Base-by-base conservation (phyloP, 2,113 vertebrate genomes). In the Antechinus stuartii region DNA sequence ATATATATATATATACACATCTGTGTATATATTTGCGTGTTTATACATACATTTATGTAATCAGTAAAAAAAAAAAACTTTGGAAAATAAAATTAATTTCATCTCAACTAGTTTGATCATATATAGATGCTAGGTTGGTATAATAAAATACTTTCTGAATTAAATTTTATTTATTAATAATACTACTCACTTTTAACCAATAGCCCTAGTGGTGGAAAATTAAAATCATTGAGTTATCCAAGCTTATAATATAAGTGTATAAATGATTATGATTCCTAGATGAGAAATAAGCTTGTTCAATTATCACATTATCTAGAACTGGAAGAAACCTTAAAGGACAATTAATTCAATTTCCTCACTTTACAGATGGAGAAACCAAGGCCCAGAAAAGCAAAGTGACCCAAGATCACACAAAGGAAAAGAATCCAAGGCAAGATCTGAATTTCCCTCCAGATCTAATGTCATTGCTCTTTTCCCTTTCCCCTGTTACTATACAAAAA, bases 101-200 rank as follows among this genome's bases (percentile, higher is more conserved):
- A 95, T 14, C 30, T 95, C 94, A 14, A 11, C 91, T 94, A 94
- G 95, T 27, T 56, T 89, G 90, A 68, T 7, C 9, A 91, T 27
- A 76, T 96, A 89, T 95, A 95, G 92, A 9, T 24, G 5, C n/a
- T 42, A 55, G 46, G 54, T 84, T 47, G 46, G 46, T 91, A 92
- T 42, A 92, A 2, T 56, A 93, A 96, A 93, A 89, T 90, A 35
- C 22, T 76, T 35, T 24, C n/a, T 90, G 92, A 95, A 47, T 92
- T 96, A 92, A 95, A 94, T 91, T 93, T 97, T 95, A 94, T n/a
- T 95, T 91, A 95, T 53, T 95, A 35, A 61, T 93, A 90, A 89
- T 2, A 92, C 49, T 95, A 47, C 14, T 54, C 95, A 92, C 35
- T 42, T n/a, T 35, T 94, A 68, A 46, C 56, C 47, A 95, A 22